Evolutionary conservation across 2,888 invertebrate genomes (phyloP), one percentile per base, ranked within the genome.

Genomic region (Mallateleia sp.): DNA sequence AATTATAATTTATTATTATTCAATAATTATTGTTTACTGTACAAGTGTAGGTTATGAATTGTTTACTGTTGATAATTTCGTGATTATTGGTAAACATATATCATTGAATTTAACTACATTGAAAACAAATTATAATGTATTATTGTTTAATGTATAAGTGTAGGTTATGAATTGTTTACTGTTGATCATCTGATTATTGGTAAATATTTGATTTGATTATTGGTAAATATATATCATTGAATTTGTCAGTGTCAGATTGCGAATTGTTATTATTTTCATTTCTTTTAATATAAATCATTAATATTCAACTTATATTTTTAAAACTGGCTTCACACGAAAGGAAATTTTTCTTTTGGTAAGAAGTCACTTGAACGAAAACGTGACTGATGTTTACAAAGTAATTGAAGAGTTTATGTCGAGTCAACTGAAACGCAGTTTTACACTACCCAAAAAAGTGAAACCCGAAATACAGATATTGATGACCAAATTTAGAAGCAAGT

Each of bases 311-410:
- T n/a, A n/a, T n/a, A 45, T 45, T 11, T 45, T 4, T 45, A 45
- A 45, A n/a, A 11, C 11, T 45, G 45, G 45, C 45, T 45, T 45
- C 15, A 45, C 45, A 45, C 45, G 45, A 45, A 45, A 45, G 45
- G 45, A 45, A 45, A 45, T 45, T 45, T 45, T 45, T 45, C n/a
- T 45, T 45, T 45, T 45, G 45, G 45, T 45, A 45, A 45, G 18
- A 45, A 11, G 45, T 11, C 45, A 45, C 45, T 45, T 45, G 45
- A 15, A 45, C 45, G 45, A 52, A 20, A 52, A 52, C 52, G 52
- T 52, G n/a, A 20, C 20, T 52, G 9, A 5, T 52, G 52, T 8
- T 42, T 42, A 42, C 11, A 42, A 34, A 34, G n/a, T n/a, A n/a
- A n/a, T n/a, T n/a, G n/a, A n/a, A n/a, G n/a, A n/a, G n/a, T n/a